Evolutionary conservation across 2,113 vertebrate genomes (phyloP).

Genomic region (Danionella cerebrum): DNA sequence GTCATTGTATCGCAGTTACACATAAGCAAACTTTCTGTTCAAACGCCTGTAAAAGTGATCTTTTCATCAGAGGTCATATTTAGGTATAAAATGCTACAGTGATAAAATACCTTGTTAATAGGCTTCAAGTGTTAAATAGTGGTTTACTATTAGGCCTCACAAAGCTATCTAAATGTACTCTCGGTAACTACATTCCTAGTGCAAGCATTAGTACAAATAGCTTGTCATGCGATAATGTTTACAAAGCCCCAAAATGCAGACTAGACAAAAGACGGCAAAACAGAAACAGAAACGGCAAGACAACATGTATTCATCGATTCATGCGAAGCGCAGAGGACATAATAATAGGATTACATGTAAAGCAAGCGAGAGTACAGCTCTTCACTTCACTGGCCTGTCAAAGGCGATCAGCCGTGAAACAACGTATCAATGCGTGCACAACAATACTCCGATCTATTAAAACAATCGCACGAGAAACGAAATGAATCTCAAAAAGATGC

Average conservation of each 20-base stretch:
- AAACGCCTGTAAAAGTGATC: too few species aligned
- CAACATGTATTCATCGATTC: neutral
- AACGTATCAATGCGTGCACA: neutral
- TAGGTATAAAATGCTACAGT: neutral
- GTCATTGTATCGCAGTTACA: too few species aligned
- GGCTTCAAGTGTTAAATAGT: neutral
- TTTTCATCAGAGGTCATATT: too few species aligned
- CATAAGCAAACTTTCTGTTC: too few species aligned
- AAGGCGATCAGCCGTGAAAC: conserved; percentile 30
- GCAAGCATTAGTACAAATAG: too few species aligned
- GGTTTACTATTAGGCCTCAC: neutral
- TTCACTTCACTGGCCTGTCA: conserved; percentile 22
- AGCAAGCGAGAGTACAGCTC: conserved; percentile 14
- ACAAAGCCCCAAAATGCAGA: too few species aligned
- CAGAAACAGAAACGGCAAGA: too few species aligned
- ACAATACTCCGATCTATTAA: neutral
- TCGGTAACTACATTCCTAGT: too few species aligned
- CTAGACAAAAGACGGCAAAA: too few species aligned
- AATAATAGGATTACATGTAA: conserved; percentile 51
- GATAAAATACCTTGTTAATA: neutral
- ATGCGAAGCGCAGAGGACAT: neutral
- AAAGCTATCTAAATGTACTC: neutral
- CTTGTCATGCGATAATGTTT: too few species aligned
- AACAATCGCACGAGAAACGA: neutral
- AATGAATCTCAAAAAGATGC: neutral